A percentile compares a stretch with the other conserved stretches of the same genome.
These are phyloP conservation scores for Daphoenositta chrysoptera DNA, from an alignment of 2,113 vertebrate genomes.

Conservation along the genomic window DNA sequence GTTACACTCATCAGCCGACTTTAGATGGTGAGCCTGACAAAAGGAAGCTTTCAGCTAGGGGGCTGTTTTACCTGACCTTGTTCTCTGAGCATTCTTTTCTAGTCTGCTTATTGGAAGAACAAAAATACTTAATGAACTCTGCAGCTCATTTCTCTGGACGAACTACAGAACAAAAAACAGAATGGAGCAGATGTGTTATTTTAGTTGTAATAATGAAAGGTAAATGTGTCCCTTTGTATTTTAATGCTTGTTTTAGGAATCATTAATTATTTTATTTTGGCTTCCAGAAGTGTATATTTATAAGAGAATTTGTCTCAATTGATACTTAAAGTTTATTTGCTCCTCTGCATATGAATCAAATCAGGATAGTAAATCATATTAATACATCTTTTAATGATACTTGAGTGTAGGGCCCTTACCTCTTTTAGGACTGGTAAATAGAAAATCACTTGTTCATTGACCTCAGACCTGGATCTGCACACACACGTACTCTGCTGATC, in stretches of 20 bases:
- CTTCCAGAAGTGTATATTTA: not conserved
- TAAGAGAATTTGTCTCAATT: not conserved
- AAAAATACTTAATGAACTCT: not conserved
- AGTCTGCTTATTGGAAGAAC: not conserved
- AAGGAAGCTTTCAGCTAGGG: not conserved
- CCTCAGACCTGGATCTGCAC: not conserved
- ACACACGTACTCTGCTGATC: not conserved
- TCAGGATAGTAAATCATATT: not conserved
- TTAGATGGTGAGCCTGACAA: not conserved
- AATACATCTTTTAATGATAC: not conserved
- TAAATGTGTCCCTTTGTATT: not conserved
- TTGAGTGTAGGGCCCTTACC: not conserved
- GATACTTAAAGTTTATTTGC: not conserved
- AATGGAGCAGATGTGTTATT: not conserved
- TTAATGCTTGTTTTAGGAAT: not conserved
- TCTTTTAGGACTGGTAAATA: not conserved
- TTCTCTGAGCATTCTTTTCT: not conserved
- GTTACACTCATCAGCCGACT: not conserved
- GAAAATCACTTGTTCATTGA: not conserved
- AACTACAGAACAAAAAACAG: not conserved
- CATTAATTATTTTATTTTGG: not conserved
- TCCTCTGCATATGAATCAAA: not conserved
- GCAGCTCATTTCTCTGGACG: not conserved
- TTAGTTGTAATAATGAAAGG: not conserved
- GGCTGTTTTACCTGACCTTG: not conserved